Base-by-base conservation (phyloP, 1,140 invertebrate genomes). In the Heliconius eleuchia region DNA sequence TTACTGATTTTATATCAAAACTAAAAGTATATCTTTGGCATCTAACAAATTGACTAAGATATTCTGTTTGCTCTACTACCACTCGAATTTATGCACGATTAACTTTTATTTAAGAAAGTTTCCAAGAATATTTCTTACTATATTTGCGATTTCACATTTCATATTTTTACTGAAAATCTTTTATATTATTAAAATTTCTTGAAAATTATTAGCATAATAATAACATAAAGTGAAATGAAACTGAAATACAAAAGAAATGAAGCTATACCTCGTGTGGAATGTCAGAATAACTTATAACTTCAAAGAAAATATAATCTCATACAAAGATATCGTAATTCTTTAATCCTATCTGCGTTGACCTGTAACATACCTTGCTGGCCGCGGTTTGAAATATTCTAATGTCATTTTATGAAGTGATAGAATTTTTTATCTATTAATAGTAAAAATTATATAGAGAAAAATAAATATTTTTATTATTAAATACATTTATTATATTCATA, bases 221-320 rank as follows among this genome's bases (percentile, higher is more conserved):
- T 19, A 72, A 39, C n/a, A 42, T 19, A 42, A 9, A 6, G n/a
- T 72, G 39, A 72, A 19, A 39, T 42, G n/a, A 39, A 72, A 39
- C 19, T 39, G 37, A 72, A 72, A 42, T 19, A 72, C 71, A 72
- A 72, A 72, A 34, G 37, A 37, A 72, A 72, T 39, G 55, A 70
- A 76, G 57, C 27, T 55, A 55, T 76, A 42, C 19, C 57, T 60
- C 60, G 66, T 23, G 50, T 76, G 75, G 37, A 76, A 71, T 42
- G 30, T 75, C 55, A 75, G 75, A 66, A 52, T 42, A 37, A 77
- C 52, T 57, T 71, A 71, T 72, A n/a, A 71, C 27, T 18, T 77
- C 76, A 77, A 77, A 77, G 70, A 50, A 77, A 77, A 77, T 77
- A 42, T 71, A 50, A 52, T 42, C 71, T 72, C 37, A 2, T 72